These are phyloP conservation scores for Eurystomus gularis DNA, from an alignment of 2,113 vertebrate genomes.

Conservation along the genomic window DNA sequence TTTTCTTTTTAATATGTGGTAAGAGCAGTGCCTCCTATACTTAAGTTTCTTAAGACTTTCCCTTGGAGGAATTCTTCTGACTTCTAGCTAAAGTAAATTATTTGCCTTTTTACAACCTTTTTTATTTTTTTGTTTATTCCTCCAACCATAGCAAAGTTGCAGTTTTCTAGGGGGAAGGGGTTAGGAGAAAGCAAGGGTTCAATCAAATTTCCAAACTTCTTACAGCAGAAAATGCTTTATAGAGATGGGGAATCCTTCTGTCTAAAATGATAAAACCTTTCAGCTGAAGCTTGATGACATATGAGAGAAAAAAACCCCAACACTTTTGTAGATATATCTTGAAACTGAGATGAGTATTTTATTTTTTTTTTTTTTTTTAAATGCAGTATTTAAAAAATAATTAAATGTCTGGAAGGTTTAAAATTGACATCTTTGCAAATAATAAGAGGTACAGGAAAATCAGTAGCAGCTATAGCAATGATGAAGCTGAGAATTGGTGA, in stretches of 20 bases:
- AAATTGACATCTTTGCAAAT: not conserved
- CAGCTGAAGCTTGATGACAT: not conserved
- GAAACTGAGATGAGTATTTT: not conserved
- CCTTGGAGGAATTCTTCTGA: not conserved
- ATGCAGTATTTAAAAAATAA: not conserved
- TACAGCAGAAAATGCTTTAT: not conserved
- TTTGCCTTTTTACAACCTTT: accelerated
- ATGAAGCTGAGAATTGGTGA: not conserved
- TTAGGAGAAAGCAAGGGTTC: not conserved
- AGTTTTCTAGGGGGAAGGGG: not conserved
- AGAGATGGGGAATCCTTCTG: not conserved
- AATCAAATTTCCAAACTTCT: not conserved
- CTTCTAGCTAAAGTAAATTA: not conserved
- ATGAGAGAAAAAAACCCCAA: not conserved
- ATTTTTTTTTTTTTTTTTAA: not conserved
- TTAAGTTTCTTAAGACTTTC: not conserved
- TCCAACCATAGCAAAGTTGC: not conserved
- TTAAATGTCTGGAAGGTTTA: not conserved
- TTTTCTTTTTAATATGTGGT: not conserved
- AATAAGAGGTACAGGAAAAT: not conserved
- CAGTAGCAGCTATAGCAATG: not conserved
- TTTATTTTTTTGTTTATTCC: not conserved
- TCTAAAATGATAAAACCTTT: not conserved
- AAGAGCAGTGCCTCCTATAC: not conserved
- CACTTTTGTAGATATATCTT: not conserved